Conservation (phyloP, 2,113 vertebrate genomes). For the Lamprologus sp. region DNA sequence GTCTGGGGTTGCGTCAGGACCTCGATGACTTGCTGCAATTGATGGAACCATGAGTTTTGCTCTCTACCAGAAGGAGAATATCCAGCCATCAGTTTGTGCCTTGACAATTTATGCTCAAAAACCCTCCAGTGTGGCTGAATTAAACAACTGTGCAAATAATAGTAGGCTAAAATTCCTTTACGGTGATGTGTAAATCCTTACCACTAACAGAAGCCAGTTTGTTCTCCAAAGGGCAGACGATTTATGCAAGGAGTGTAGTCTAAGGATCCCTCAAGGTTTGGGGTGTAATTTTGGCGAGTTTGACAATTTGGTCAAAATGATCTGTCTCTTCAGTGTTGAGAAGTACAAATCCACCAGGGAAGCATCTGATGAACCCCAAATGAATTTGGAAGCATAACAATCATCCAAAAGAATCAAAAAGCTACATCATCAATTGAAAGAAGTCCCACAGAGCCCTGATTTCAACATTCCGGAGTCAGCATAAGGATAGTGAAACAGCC, state of each 20-base stretch:
- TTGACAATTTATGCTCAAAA: background rate
- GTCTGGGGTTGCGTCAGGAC: background rate
- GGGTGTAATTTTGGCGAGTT: background rate
- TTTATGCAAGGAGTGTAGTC: background rate
- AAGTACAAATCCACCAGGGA: background rate
- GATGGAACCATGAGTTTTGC: background rate
- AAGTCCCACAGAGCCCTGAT: background rate
- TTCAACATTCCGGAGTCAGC: background rate
- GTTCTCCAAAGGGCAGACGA: background rate
- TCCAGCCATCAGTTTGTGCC: background rate
- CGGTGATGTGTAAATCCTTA: background rate
- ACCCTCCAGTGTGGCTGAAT: background rate
- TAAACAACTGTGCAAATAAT: background rate
- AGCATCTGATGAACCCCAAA: background rate
- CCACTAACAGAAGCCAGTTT: background rate
- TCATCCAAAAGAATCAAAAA: background rate
- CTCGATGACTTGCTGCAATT: background rate
- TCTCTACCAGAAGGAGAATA: background rate
- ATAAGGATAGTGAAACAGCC: background rate
- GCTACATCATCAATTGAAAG: background rate
- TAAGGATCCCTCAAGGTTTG: background rate
- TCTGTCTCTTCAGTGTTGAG: background rate
- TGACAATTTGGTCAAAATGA: background rate
- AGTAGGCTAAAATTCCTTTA: background rate
- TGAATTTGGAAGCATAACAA: background rate